These are phyloP conservation scores for Heliconius himera DNA, from an alignment of 1,140 invertebrate species.

Conservation along the genomic window DNA sequence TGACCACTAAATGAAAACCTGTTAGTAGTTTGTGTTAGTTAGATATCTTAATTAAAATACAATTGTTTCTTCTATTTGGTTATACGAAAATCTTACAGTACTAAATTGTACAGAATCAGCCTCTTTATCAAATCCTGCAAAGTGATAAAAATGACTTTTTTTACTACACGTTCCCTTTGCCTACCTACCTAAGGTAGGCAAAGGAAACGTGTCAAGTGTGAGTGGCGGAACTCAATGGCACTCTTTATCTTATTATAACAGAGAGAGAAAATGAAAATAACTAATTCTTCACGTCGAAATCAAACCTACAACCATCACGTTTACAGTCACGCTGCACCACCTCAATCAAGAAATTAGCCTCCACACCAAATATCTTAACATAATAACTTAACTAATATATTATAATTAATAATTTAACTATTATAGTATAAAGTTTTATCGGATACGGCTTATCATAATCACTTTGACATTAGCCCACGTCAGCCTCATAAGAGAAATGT, in stretches of 20 bases:
- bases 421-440: background rate
- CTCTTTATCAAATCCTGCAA: background rate
- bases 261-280: too few species aligned
- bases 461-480: constrained; percentile 11
- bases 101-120: too few species aligned
- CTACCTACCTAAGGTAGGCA: too few species aligned
- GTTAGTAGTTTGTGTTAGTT: too few species aligned
- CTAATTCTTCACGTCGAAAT: too few species aligned
- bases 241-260: background rate
- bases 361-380: background rate
- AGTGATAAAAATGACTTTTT: background rate
- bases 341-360: background rate
- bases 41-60: too few species aligned
- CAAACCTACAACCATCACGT: too few species aligned
- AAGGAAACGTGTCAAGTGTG: background rate
- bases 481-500: constrained; percentile 24
- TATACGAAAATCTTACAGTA: too few species aligned
- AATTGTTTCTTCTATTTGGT: too few species aligned
- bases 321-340: too few species aligned
- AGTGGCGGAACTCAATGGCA: background rate
- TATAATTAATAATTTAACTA: background rate
- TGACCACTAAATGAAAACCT: too few species aligned
- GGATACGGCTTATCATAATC: background rate
- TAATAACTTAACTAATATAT: background rate
- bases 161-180: background rate